Conservation (phyloP, 2,113 vertebrate species). For the Octodon degus region DNA sequence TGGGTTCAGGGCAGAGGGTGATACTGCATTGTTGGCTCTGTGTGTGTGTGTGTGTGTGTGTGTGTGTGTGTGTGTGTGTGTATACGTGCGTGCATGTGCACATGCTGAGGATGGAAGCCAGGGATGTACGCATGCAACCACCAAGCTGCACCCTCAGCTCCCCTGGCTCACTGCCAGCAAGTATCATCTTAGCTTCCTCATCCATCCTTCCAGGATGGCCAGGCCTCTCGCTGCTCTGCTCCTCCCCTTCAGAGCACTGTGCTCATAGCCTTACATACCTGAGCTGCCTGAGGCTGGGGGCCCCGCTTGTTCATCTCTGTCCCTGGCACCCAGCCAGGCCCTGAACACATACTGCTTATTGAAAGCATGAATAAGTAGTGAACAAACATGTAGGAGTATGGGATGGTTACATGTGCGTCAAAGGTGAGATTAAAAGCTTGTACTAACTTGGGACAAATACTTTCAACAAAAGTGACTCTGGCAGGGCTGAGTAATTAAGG, state of each 20-base stretch:
- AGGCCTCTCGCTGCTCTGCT: too few species aligned
- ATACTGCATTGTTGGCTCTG: background rate
- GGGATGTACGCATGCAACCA: background rate
- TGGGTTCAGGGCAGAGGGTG: background rate
- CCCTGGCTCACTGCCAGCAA: background rate
- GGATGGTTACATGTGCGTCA: background rate
- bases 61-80: background rate
- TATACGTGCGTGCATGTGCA: too few species aligned
- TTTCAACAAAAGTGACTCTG: background rate
- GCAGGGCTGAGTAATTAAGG: background rate
- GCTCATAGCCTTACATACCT: background rate
- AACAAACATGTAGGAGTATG: background rate
- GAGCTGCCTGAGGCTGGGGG: background rate
- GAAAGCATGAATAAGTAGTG: constrained; percentile 45
- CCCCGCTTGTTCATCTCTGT: background rate
- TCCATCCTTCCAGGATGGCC: background rate
- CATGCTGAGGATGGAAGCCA: background rate
- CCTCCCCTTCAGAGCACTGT: accelerated
- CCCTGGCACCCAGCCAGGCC: background rate
- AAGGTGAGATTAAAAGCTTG: constrained; percentile 21
- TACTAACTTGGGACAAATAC: constrained; percentile 39
- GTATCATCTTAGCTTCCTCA: background rate
- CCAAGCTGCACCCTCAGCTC: background rate
- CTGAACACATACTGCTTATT: background rate
- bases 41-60: background rate